Evolutionary conservation across 2,113 vertebrate species (phyloP).

Genomic region (Acanthochromis polyacanthus): DNA sequence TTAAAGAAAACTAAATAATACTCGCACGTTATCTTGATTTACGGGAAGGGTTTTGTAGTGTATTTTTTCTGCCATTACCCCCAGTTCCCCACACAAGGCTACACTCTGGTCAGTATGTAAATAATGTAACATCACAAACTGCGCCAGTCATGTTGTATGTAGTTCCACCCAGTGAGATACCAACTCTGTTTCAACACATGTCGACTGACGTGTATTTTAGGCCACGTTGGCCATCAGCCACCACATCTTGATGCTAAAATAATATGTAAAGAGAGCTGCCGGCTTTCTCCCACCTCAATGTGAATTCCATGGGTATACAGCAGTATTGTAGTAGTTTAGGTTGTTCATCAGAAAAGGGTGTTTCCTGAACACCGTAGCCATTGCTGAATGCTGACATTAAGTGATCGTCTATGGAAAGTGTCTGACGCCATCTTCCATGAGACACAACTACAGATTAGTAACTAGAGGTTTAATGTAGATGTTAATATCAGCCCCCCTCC

Average conservation of each 20-base stretch:
- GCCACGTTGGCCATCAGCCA: conserved; percentile 60
- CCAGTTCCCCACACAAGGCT: conserved; percentile 52
- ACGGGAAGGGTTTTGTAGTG: conserved; percentile 52
- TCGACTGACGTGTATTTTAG: conserved; percentile 59
- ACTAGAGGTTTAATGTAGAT: conserved; percentile 56
- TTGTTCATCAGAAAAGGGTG: conserved; percentile 56
- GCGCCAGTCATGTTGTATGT: conserved; percentile 61
- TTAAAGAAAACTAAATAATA: conserved; percentile 71
- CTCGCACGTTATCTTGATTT: conserved; percentile 68
- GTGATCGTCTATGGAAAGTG: conserved; percentile 54
- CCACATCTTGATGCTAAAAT: conserved; percentile 62
- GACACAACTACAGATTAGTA: conserved; percentile 37
- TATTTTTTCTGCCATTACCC: conserved; percentile 37
- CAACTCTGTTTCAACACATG: conserved; percentile 67
- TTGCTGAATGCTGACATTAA: conserved; percentile 57
- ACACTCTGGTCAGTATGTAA: conserved; percentile 81
- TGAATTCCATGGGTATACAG: conserved; percentile 81
- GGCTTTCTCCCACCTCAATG: conserved; percentile 81
- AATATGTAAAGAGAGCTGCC: conserved; percentile 56
- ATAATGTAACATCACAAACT: conserved; percentile 72
- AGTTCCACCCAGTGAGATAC: conserved; percentile 67
- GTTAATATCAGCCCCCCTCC: conserved; percentile 34
- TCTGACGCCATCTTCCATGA: conserved; percentile 51
- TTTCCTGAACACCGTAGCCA: conserved; percentile 47
- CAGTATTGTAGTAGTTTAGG: conserved; percentile 85